Conservation (phyloP, 2,113 vertebrate species). For the Ovis canadensis region DNA sequence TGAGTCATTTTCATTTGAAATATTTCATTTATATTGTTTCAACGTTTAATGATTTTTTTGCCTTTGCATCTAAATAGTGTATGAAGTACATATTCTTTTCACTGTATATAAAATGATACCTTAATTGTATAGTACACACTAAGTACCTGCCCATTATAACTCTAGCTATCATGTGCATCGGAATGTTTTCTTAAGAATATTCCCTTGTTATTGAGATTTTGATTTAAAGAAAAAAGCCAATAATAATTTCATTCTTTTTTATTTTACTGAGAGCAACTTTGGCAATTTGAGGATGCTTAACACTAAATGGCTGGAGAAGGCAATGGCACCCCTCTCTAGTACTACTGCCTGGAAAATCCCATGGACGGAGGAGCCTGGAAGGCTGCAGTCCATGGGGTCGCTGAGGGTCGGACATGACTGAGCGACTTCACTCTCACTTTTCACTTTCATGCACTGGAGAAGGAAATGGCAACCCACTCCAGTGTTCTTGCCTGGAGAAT, state of each 20-base stretch:
- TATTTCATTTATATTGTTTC: background rate
- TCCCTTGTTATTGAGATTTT: background rate
- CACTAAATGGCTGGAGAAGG: conserved; percentile 59
- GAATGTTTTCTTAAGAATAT: background rate
- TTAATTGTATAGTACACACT: too few relatives aligned
- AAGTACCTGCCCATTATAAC: background rate
- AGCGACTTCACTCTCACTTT: too few relatives aligned
- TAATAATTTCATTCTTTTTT: background rate
- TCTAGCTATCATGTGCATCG: background rate
- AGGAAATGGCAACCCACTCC: too few relatives aligned
- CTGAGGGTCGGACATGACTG: too few relatives aligned
- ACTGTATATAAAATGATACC: background rate
- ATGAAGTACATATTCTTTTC: background rate
- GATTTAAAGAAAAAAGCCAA: background rate
- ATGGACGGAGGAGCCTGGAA: too few relatives aligned
- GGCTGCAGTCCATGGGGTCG: too few relatives aligned
- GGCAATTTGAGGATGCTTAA: background rate
- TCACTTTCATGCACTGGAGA: too few relatives aligned
- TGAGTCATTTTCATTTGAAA: background rate
- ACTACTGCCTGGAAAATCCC: too few relatives aligned
- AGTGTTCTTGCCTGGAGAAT: too few relatives aligned
- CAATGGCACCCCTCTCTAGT: too few relatives aligned
- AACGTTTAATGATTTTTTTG: background rate
- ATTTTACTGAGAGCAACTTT: background rate
- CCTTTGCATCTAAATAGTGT: background rate